A percentile compares a stretch with the other conserved stretches of the same genome.
phyloP scores from a whole-genome alignment of 1,140 invertebrate genomes.

The Heliconius hewitsoni region DNA sequence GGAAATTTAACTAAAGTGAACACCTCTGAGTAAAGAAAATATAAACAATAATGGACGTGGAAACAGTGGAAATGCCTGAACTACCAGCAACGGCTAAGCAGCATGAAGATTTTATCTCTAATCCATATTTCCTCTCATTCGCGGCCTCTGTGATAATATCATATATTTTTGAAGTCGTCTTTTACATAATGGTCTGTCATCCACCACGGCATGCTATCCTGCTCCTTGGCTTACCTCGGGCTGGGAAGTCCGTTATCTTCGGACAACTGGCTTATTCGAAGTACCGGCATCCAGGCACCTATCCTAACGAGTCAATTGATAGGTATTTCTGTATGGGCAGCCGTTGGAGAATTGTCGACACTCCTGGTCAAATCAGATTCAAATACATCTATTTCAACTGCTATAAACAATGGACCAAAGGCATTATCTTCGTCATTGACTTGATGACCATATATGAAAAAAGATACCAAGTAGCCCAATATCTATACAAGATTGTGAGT shows the following conservation, averaged over 20 bases:
- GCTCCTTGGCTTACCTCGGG: not conserved
- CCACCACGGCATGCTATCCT: not conserved
- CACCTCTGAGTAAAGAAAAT: not conserved
- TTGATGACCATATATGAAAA: not conserved
- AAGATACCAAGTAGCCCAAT: not conserved
- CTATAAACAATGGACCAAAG: not conserved
- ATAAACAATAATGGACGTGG: not conserved
- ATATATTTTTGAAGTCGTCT: not conserved
- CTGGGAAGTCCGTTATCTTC: not conserved
- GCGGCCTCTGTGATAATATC: not conserved
- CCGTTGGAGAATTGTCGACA: not conserved
- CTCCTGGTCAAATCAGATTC: not conserved
- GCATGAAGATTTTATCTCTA: not conserved
- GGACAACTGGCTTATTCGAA: not conserved
- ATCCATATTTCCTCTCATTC: not conserved
- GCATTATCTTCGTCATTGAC: not conserved
- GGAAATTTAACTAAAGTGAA: not conserved
- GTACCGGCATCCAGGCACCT: not conserved
- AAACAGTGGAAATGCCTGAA: not conserved
- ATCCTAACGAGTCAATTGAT: not conserved
- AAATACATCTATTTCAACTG: not conserved
- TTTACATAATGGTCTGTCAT: not conserved
- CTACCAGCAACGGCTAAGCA: not conserved
- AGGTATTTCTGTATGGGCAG: not conserved
- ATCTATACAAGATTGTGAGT: not conserved